phyloP scores from a whole-genome alignment of 2,797 vertebrate genomes.

The Diglossa cyanea region DNA sequence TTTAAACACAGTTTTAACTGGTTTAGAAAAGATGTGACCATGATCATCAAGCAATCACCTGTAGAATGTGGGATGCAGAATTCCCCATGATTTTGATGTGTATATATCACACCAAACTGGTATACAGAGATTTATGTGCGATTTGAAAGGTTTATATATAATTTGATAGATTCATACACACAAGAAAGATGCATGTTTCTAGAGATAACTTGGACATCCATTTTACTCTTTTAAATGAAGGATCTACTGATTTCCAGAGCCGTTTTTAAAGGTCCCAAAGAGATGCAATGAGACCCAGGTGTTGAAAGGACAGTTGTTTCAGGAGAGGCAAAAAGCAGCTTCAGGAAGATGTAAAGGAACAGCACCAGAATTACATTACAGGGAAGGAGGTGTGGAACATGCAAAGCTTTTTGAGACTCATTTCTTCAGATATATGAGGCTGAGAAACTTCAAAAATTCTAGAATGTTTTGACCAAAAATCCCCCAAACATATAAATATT shows the following conservation, averaged over 20 bases:
- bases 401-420: neutral
- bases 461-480: neutral
- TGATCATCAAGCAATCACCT: fast-evolving
- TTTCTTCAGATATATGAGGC: neutral
- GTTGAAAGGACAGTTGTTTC: neutral
- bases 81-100: fast-evolving
- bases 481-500: neutral
- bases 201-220: neutral
- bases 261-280: neutral
- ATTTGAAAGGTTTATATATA: neutral
- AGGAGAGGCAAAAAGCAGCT: neutral
- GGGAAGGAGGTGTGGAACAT: neutral
- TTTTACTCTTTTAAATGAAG: neutral
- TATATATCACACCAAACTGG: neutral
- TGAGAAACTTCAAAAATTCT: neutral
- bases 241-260: neutral
- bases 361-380: neutral
- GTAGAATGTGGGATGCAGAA: fast-evolving
- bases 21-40: neutral
- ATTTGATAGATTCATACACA: neutral
- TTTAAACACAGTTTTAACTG: neutral
- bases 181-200: neutral
- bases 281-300: neutral
- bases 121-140: neutral
- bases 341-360: neutral